Conservation (phyloP, 2,797 vertebrate genomes). For the Trachops cirrhosus region DNA sequence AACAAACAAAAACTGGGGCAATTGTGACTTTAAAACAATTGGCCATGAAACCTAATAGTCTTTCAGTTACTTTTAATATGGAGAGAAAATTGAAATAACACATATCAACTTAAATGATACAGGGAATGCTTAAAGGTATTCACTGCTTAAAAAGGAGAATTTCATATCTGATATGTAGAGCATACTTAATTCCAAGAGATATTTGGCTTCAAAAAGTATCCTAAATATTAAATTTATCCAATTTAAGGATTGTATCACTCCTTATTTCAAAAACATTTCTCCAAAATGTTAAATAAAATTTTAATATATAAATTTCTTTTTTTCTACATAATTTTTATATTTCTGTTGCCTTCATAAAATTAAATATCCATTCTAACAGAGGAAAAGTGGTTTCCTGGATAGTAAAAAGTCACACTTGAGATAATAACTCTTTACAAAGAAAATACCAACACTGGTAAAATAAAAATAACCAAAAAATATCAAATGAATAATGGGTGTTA, state of each 20-base stretch:
- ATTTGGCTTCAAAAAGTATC: slow-evolving; percentile 24
- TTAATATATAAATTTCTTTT: neutral
- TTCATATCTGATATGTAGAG: neutral
- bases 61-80: neutral
- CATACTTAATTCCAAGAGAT: neutral
- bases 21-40: slow-evolving; percentile 29
- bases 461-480: slow-evolving; percentile 9
- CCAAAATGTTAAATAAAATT: slow-evolving; percentile 27
- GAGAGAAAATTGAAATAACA: neutral
- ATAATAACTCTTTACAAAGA: neutral
- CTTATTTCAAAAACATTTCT: neutral
- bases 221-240: slow-evolving; percentile 14
- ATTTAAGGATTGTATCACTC: neutral
- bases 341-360: neutral
- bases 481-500: neutral
- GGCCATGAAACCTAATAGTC: neutral
- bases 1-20: neutral
- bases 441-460: neutral
- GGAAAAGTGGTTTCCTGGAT: neutral
- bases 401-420: neutral
- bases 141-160: neutral
- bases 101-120: neutral
- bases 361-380: neutral
- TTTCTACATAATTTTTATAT: neutral
- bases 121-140: slow-evolving; percentile 32